Conservation (phyloP, 2,888 invertebrate species). For the Eilema caniola region DNA sequence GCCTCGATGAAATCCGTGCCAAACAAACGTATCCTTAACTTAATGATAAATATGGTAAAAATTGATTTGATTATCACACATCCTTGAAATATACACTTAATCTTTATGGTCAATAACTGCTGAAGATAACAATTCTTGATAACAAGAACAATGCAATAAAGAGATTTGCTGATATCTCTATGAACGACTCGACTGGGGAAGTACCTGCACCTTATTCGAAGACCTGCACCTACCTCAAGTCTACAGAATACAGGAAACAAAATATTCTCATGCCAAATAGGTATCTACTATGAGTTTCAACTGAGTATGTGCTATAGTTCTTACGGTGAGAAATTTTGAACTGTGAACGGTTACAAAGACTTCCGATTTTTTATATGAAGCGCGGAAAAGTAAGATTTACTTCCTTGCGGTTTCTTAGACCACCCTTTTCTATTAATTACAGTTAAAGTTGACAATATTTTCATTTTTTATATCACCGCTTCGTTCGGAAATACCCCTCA, state of each 20-base stretch:
- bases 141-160: not conserved
- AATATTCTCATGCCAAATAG: not conserved
- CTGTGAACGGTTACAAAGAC: not conserved
- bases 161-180: not conserved
- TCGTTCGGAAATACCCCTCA: too few relatives aligned
- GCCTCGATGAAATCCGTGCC: not conserved
- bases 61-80: not conserved
- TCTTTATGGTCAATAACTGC: slow-evolving; percentile 4
- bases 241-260: not conserved
- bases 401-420: too few relatives aligned
- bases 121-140: not conserved
- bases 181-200: not conserved
- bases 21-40: slow-evolving; percentile 1
- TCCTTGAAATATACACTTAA: not conserved
- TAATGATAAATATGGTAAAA: not conserved
- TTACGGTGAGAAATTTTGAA: not conserved
- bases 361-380: not conserved
- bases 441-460: too few relatives aligned
- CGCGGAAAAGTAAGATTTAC: not conserved
- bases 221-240: not conserved
- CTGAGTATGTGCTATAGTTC: not conserved
- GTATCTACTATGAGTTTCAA: not conserved
- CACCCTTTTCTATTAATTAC: too few relatives aligned
- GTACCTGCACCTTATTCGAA: not conserved
- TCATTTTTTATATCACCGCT: too few relatives aligned